These are phyloP conservation scores for Ormyrus rosae DNA, from an alignment of 2,888 invertebrate species.

Conservation along the genomic window DNA sequence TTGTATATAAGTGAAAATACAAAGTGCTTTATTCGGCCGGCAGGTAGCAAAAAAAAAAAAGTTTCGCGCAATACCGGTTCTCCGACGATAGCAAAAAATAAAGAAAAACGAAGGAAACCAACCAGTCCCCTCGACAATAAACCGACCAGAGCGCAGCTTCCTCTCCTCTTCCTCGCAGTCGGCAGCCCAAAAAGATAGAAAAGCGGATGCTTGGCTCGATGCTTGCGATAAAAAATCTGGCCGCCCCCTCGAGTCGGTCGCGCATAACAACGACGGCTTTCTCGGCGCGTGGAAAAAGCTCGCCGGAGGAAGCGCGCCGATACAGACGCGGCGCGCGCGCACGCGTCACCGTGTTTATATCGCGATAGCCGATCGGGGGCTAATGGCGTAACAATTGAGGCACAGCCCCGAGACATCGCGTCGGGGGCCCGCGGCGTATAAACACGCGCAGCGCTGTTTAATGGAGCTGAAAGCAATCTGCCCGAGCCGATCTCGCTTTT, in stretches of 20 bases:
- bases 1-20: too few species aligned
- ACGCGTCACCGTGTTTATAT: conserved; percentile 3
- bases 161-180: too few species aligned
- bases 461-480: conserved; percentile 71
- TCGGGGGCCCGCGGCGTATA: conserved; percentile 63
- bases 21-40: background rate
- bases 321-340: background rate
- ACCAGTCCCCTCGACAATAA: background rate
- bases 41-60: background rate
- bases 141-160: background rate
- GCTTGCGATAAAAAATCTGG: conserved; percentile 38
- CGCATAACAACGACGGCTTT: background rate
- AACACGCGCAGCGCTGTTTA: conserved; percentile 64
- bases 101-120: background rate
- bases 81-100: background rate
- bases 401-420: conserved; percentile 60
- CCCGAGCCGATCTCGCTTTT: conserved; percentile 65
- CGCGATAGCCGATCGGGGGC: conserved; percentile 38
- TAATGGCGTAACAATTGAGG: conserved; percentile 61
- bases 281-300: conserved; percentile 11
- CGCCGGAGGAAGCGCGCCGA: background rate
- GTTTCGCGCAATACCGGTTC: conserved; percentile 21
- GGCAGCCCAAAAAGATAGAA: background rate
- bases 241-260: too few species aligned
- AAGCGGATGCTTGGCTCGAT: conserved; percentile 42